These are phyloP conservation scores for Corythucha ciliata DNA, from an alignment of 2,888 invertebrate genomes.

Conservation along the genomic window DNA sequence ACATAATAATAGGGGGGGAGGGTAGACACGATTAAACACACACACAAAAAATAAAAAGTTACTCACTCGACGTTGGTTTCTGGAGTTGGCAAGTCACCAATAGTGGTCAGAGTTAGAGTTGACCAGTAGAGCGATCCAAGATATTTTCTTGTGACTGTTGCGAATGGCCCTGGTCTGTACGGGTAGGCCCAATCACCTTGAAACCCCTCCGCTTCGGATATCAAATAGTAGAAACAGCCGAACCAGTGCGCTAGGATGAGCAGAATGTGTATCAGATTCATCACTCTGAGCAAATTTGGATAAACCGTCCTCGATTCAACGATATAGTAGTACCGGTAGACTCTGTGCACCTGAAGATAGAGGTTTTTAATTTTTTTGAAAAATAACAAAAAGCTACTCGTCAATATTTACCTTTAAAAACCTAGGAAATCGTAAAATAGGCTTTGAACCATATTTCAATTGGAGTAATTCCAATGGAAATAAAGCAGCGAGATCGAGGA, in stretches of 20 bases:
- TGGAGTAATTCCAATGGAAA: constrained; percentile 82
- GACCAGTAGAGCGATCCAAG: constrained; percentile 95
- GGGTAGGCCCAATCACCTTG: constrained; percentile 87
- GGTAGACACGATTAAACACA: not conserved
- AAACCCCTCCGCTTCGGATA: constrained; percentile 73
- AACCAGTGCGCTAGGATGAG: constrained; percentile 95
- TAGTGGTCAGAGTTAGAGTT: constrained; percentile 87
- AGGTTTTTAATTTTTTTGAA: not conserved
- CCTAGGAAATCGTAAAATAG: constrained; percentile 78
- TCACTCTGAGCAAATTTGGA: constrained; percentile 91
- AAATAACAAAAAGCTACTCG: not conserved
- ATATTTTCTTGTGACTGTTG: constrained; percentile 83
- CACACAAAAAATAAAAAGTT: too few species aligned
- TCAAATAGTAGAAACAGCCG: constrained; percentile 91
- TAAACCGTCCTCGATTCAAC: constrained; percentile 92
- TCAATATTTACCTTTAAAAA: constrained; percentile 61
- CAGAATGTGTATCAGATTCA: constrained; percentile 89
- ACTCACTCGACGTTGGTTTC: constrained; percentile 96
- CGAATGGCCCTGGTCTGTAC: constrained; percentile 76
- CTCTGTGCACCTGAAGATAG: constrained; percentile 66
- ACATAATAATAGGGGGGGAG: not conserved
- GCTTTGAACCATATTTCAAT: constrained; percentile 68
- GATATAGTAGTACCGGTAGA: constrained; percentile 89
- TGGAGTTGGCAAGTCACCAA: constrained; percentile 90
- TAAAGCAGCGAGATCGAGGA: constrained; percentile 72